Percentiles rank a stretch among this genome's conserved stretches.
Conservation (phyloP, 1,140 invertebrate species). For the Chionoecetes opilio region DNA sequence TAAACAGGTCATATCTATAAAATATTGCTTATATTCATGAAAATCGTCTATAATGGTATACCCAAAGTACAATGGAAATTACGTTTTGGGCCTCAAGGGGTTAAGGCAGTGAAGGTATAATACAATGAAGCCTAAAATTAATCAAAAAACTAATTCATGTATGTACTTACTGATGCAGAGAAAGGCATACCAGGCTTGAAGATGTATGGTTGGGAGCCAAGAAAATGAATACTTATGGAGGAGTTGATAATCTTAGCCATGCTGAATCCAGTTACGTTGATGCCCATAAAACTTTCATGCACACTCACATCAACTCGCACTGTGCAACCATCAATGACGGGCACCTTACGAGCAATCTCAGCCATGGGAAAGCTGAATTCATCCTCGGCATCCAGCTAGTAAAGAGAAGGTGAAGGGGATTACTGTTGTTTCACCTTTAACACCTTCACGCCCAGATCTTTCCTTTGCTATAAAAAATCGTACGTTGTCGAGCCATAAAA, state of each 20-base stretch:
- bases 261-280: conserved; percentile 83
- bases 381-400: conserved; percentile 81
- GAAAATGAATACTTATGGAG: conserved; percentile 84
- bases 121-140: no score
- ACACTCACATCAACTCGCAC: conserved; percentile 76
- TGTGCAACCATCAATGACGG: conserved; percentile 70
- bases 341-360: conserved; percentile 72
- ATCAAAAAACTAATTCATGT: no score
- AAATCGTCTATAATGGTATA: no score
- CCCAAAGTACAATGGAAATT: no score
- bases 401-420: neutral
- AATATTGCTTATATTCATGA: no score
- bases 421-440: no score
- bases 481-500: no score
- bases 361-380: conserved; percentile 82
- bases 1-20: no score
- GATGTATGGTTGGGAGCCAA: conserved; percentile 85
- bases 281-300: conserved; percentile 78
- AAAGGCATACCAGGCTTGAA: conserved; percentile 87
- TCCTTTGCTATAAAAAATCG: no score
- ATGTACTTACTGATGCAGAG: conserved; percentile 84
- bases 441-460: no score
- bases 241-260: conserved; percentile 85
- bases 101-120: no score
- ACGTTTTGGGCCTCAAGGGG: no score